Percentiles rank a stretch among this genome's conserved stretches.
Evolutionary conservation across 1,140 invertebrate species (phyloP).

Genomic region (Drosophila murphyi): DNA sequence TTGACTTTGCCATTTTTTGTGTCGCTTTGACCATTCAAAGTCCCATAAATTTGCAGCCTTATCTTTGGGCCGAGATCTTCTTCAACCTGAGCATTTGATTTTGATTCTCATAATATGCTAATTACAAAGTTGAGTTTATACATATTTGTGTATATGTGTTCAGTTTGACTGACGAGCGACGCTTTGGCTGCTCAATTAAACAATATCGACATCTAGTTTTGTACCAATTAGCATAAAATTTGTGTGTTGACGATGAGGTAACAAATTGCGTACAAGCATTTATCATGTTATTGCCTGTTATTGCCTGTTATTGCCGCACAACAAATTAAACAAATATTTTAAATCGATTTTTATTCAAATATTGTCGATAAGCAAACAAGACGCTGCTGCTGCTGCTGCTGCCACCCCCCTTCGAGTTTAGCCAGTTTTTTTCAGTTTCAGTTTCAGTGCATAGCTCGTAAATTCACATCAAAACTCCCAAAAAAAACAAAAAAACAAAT

Average conservation of each 20-base stretch:
- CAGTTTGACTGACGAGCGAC: slow-evolving; percentile 41
- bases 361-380: slow-evolving; percentile 45
- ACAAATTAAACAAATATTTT: slow-evolving; percentile 42
- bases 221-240: slow-evolving; percentile 76
- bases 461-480: slow-evolving; percentile 46
- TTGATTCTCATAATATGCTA: slow-evolving; percentile 82
- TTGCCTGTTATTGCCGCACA: slow-evolving; percentile 24
- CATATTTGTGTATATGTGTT: slow-evolving; percentile 16
- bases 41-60: slow-evolving; percentile 74
- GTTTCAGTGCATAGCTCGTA: slow-evolving; percentile 43
- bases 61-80: slow-evolving; percentile 60
- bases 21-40: slow-evolving; percentile 60
- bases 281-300: slow-evolving; percentile 74
- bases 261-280: slow-evolving; percentile 82
- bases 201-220: slow-evolving; percentile 82
- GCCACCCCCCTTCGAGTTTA: slow-evolving; percentile 7
- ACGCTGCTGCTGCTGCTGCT: not conserved
- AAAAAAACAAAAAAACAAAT: not conserved
- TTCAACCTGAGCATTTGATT: slow-evolving; percentile 61
- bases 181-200: slow-evolving; percentile 68
- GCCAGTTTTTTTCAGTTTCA: slow-evolving; percentile 28
- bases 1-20: slow-evolving; percentile 75
- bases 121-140: slow-evolving; percentile 59
- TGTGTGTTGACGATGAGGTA: slow-evolving; percentile 70
- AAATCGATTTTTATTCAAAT: slow-evolving; percentile 78